Evolutionary conservation across 2,113 vertebrate species (phyloP).

Genomic region (Cyphomyrus discorhynchus): DNA sequence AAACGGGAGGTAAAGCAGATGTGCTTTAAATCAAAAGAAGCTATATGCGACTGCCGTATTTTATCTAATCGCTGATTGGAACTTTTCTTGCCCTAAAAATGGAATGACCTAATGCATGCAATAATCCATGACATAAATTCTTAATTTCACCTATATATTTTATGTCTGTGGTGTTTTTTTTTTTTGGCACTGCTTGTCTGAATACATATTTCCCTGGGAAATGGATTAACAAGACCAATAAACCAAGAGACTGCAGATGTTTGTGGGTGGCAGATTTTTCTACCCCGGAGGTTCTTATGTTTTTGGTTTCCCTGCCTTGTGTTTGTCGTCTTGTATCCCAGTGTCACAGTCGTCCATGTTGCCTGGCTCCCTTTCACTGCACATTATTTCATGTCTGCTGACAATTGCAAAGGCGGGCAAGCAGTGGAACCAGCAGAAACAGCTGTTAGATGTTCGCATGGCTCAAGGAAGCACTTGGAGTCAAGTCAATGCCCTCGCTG

Average conservation of each 20-base stretch:
- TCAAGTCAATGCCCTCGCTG: neutral
- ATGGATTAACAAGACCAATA: neutral
- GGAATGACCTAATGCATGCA: conserved; percentile 15
- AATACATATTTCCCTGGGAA: neutral
- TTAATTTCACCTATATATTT: neutral
- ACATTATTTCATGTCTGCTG: neutral
- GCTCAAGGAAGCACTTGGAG: neutral
- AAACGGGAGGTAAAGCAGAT: conserved; percentile 13
- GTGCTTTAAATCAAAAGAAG: conserved; percentile 18
- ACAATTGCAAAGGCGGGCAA: neutral
- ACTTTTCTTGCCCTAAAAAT: conserved; percentile 18
- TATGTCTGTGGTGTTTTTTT: neutral
- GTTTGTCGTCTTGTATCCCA: neutral
- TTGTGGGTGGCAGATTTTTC: neutral
- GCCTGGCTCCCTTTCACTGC: neutral
- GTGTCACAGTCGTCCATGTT: neutral
- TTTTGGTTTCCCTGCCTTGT: neutral
- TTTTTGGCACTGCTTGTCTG: neutral
- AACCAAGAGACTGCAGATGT: neutral
- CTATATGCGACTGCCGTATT: conserved; percentile 10
- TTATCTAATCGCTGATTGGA: conserved; percentile 15
- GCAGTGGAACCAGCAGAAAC: neutral
- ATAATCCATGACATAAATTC: conserved; percentile 6
- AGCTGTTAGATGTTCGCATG: neutral
- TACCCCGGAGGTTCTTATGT: neutral